Percentiles rank a stretch among this genome's conserved stretches.
Conservation (phyloP, 2,113 vertebrate genomes). For the Barbus barbus region DNA sequence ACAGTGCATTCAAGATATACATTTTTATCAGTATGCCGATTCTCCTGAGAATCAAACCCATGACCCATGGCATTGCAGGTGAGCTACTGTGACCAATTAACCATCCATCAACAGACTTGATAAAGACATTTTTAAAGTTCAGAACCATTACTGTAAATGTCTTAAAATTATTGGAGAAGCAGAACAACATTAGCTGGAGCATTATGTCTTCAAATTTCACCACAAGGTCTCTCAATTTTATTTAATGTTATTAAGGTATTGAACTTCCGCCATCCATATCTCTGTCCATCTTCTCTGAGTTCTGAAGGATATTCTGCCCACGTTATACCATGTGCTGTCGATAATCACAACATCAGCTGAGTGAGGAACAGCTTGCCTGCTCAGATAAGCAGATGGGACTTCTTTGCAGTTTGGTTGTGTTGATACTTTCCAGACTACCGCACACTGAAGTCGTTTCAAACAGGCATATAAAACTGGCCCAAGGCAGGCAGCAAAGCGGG, state of each 20-base stretch:
- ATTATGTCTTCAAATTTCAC: conserved; percentile 8
- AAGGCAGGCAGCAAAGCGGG: not conserved
- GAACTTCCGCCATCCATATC: not conserved
- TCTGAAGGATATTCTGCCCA: not conserved
- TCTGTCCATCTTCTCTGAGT: conserved; percentile 8
- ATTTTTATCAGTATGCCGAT: not conserved
- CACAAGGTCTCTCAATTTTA: not conserved
- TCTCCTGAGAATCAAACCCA: not conserved
- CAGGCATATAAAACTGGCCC: conserved; percentile 30
- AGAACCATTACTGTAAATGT: conserved; percentile 25
- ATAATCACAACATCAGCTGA: conserved; percentile 22
- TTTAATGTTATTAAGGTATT: conserved; percentile 25
- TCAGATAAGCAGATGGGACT: conserved; percentile 45
- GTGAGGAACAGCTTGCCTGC: not conserved
- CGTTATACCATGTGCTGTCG: not conserved
- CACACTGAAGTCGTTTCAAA: conserved; percentile 21
- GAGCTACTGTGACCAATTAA: conserved; percentile 16
- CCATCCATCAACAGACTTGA: not conserved
- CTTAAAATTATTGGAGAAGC: conserved; percentile 3
- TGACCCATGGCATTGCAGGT: not conserved
- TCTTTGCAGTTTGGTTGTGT: conserved; percentile 50
- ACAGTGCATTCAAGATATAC: conserved; percentile 3
- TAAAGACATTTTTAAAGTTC: conserved; percentile 17
- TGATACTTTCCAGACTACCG: conserved; percentile 13
- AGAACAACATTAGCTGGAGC: conserved; percentile 3